Evolutionary conservation across 2,113 vertebrate species (phyloP).

Genomic region (Coracopsis vasa): DNA sequence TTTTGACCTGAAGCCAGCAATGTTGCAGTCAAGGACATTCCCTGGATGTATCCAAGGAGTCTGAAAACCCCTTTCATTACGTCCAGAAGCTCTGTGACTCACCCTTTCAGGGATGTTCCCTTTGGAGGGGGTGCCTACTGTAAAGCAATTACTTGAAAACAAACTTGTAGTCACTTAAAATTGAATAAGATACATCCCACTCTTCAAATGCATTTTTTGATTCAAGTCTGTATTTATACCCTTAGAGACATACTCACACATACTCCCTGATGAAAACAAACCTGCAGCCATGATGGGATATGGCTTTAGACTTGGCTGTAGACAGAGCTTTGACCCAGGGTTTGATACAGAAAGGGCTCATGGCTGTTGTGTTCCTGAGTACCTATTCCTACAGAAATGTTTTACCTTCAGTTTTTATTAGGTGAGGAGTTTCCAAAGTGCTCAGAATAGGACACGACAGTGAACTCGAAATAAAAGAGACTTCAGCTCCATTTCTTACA

Average conservation of each 20-base stretch:
- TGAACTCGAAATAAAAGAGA: not conserved
- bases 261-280: not conserved
- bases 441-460: not conserved
- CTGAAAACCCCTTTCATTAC: not conserved
- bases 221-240: not conserved
- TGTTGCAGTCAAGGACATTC: slow-evolving; percentile 5
- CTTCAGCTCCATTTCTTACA: not conserved
- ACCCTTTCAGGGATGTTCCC: too few species aligned
- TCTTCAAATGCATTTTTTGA: not conserved
- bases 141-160: not conserved
- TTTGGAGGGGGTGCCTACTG: not conserved
- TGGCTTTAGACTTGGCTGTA: not conserved
- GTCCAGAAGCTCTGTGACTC: not conserved
- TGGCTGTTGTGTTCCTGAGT: not conserved
- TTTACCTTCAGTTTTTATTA: not conserved
- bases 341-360: not conserved
- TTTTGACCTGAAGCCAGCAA: slow-evolving; percentile 51
- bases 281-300: not conserved
- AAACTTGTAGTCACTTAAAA: not conserved
- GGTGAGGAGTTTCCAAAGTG: not conserved
- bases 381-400: not conserved
- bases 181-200: not conserved
- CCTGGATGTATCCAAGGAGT: not conserved
- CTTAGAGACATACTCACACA: not conserved
- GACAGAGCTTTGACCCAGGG: fast-evolving